These are phyloP conservation scores for Parnassius apollo DNA, from an alignment of 2,888 invertebrate species.

Conservation along the genomic window DNA sequence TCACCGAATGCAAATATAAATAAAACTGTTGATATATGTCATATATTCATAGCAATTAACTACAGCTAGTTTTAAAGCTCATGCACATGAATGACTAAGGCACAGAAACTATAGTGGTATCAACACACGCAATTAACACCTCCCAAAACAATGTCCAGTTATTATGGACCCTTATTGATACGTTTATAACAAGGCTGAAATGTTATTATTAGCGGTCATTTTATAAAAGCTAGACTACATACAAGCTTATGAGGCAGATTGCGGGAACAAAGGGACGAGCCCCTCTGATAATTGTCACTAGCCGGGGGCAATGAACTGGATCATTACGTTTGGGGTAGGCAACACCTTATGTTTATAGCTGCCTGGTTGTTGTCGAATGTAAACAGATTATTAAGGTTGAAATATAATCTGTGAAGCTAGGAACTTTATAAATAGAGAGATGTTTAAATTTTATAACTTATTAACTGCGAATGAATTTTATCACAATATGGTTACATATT, in stretches of 20 bases:
- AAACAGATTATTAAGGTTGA: constrained; percentile 22
- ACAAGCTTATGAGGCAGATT: constrained; percentile 33
- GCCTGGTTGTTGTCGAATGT: constrained; percentile 15
- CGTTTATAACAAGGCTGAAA: constrained; percentile 11
- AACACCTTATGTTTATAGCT: constrained; percentile 31
- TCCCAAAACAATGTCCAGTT: constrained; percentile 13
- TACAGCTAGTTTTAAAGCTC: too few relatives aligned
- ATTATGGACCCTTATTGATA: constrained; percentile 2
- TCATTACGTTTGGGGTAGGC: constrained; percentile 37
- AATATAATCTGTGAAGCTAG: constrained; percentile 7
- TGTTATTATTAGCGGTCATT: constrained; percentile 15
- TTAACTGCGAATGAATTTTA: too few relatives aligned
- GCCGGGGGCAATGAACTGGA: constrained; percentile 55
- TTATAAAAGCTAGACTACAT: constrained; percentile 18
- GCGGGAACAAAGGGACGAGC: constrained; percentile 38
- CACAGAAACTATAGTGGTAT: background rate
- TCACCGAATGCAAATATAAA: too few relatives aligned
- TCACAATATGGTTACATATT: too few relatives aligned
- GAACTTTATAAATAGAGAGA: too few relatives aligned
- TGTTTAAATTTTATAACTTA: too few relatives aligned
- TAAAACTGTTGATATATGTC: too few relatives aligned
- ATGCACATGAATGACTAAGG: background rate
- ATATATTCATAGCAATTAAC: too few relatives aligned
- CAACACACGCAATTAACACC: constrained; percentile 12
- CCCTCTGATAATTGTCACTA: constrained; percentile 56